Base-by-base conservation (phyloP, 1,140 invertebrate species). In the Anoplolepis gracilipes region DNA sequence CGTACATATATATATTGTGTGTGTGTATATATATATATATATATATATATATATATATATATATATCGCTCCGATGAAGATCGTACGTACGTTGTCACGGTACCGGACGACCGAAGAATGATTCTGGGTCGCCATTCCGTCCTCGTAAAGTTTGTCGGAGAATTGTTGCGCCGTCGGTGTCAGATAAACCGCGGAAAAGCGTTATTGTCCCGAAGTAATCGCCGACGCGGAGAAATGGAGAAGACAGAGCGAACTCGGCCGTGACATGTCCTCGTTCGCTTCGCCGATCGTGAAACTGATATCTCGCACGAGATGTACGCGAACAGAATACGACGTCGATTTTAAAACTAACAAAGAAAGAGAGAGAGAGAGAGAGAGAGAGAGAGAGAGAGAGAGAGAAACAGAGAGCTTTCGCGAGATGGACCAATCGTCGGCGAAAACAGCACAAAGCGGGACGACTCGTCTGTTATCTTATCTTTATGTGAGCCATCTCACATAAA, bases 201-300 rank as follows among this genome's bases (percentile, higher is more conserved):
- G 87, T 76, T 85, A 88, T 88, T 88, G 84, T 88, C 55, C 75
- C 69, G 28, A 61, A 88, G 87, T 85, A 88, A 88, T 88, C 87
- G 87, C 30, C 42, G 61, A 36, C 11, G 22, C 3, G 25, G 28
- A 30, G 79, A 84, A 55, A 70, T 19, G 39, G 30, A 59, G 61
- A 81, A 87, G 46, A 55, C 42, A 3, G 36, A 30, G 85, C 70
- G 59, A 82, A 73, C 78, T 82, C 67, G 78, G 53, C 61, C 67
- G 46, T 64, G 77, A 82, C 78, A 33, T 28, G 42, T 13, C 55
- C 76, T 62, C 53, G 30, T 84, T 42, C 33, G 39, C 39, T 25
- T 62, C 28, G 16, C 75, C 13, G 16, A 53, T 67, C 49, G 67
- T 25, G 30, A 67, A 67, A 86, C 55, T 25, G 61, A 76, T 62